Evolutionary conservation across 2,888 invertebrate genomes (phyloP), one percentile per base, ranked within the genome.

Genomic region (Disparrhopalites patrizii): DNA sequence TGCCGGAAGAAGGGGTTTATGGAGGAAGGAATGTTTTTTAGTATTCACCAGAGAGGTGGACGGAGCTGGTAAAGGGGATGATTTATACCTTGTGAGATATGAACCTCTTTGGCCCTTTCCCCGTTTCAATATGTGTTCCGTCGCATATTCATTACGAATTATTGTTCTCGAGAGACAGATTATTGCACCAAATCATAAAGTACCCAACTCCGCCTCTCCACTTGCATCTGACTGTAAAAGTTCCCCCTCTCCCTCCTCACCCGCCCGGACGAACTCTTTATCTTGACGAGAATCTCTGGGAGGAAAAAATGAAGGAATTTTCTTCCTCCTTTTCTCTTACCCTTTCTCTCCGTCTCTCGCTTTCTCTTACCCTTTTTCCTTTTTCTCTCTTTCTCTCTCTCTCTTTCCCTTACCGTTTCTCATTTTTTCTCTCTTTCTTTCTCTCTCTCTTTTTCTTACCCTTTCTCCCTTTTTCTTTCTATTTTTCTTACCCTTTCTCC

Each of bases 101-200:
- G 73, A 73, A 70, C 74, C 68, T 67, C 66, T 65, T 67, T 70
- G 71, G 71, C 72, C 71, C 68, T n/a, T n/a, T 73, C 65, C 47
- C 66, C 66, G 55, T 72, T 72, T 75, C 73, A 73, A 73, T 73
- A 75, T 75, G 73, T 71, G 70, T 71, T 69, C 70, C 73, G 67
- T 75, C 75, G 65, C 73, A 75, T 75, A 73, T 75, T 75, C 75
- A 75, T 75, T 73, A 75, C 75, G 70, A 75, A 73, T 73, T 73
- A 75, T 75, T 75, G 73, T 73, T 55, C 75, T 71, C 73, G 52
- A 57, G 73, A 73, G 73, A 72, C 70, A 75, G 74, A 75, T 75
- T 74, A 73, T 75, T 73, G 72, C 73, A 73, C 74, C 72, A 73
- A 75, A 75, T 74, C 72, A 73, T 75, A 74, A 75, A 74, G 70